Evolutionary conservation across 2,888 invertebrate species (phyloP).

Genomic region (Latheticus oryzae): DNA sequence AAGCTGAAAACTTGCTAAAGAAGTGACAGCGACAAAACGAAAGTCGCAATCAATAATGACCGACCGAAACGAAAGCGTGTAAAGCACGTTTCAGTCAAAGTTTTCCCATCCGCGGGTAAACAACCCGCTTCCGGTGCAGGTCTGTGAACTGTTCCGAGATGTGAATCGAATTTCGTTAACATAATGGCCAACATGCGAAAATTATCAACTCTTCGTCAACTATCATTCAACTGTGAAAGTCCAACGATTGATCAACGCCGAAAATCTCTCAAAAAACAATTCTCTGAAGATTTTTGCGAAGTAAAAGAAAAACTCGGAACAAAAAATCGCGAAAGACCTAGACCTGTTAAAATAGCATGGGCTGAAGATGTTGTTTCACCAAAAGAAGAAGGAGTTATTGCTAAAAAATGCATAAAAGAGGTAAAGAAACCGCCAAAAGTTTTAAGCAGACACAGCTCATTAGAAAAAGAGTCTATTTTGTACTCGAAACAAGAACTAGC

Average conservation of each 20-base stretch:
- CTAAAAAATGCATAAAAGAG: slow-evolving; percentile 58
- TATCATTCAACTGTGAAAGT: slow-evolving; percentile 59
- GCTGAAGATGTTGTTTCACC: slow-evolving; percentile 41
- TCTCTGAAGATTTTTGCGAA: slow-evolving; percentile 54
- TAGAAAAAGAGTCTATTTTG: slow-evolving; percentile 60
- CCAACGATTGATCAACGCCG: slow-evolving; percentile 48
- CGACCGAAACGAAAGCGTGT: slow-evolving; percentile 56
- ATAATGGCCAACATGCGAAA: slow-evolving; percentile 52
- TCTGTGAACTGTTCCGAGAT: slow-evolving; percentile 32
- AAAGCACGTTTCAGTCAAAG: slow-evolving; percentile 62
- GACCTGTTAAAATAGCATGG: slow-evolving; percentile 55
- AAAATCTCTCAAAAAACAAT: slow-evolving; percentile 59
- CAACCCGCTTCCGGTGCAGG: slow-evolving; percentile 45
- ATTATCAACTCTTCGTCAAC: slow-evolving; percentile 59
- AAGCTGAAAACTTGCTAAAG: slow-evolving; percentile 31
- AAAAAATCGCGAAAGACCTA: slow-evolving; percentile 27
- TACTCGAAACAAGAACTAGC: slow-evolving; percentile 67
- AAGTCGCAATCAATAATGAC: slow-evolving; percentile 65
- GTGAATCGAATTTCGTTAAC: slow-evolving; percentile 21
- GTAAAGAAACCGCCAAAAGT: slow-evolving; percentile 51
- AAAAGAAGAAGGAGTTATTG: slow-evolving; percentile 56
- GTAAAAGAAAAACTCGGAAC: slow-evolving; percentile 14
- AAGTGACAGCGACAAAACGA: slow-evolving; percentile 56
- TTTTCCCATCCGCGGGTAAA: slow-evolving; percentile 58
- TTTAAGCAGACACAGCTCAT: slow-evolving; percentile 53